Conservation (phyloP, 2,888 invertebrate species). For the Junonia oenone region DNA sequence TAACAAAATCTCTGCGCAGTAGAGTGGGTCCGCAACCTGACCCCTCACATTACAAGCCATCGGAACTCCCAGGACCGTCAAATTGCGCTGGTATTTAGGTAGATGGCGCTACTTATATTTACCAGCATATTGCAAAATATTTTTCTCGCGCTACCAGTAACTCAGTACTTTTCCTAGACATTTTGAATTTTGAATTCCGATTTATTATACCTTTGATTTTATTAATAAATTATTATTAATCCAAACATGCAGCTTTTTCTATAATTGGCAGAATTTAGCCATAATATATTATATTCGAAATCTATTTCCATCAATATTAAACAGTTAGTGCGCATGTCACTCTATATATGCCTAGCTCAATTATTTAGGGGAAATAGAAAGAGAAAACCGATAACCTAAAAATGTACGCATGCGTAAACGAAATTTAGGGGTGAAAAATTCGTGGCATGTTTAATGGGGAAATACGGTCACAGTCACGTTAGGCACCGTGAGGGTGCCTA, state of each 20-base stretch:
- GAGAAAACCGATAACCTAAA: slow-evolving; percentile 58
- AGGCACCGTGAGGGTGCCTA: slow-evolving; percentile 21
- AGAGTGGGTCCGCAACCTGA: slow-evolving; percentile 49
- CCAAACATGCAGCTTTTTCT: neutral
- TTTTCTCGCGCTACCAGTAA: neutral
- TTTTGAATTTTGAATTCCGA: neutral
- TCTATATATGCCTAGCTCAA: slow-evolving; percentile 39
- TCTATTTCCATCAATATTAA: slow-evolving; percentile 58
- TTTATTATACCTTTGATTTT: neutral
- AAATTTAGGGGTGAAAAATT: slow-evolving; percentile 31
- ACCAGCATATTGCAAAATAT: neutral
- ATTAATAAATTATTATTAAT: neutral
- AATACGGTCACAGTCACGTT: slow-evolving; percentile 25
- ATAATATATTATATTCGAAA: neutral
- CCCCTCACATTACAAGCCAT: slow-evolving; percentile 42
- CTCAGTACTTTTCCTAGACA: neutral
- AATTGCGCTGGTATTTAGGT: slow-evolving; percentile 34
- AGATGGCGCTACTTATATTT: slow-evolving; percentile 25
- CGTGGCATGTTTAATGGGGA: slow-evolving; percentile 24
- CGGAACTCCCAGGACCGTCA: slow-evolving; percentile 33
- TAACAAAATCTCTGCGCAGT: slow-evolving; percentile 38
- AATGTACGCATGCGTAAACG: slow-evolving; percentile 59
- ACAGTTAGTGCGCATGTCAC: slow-evolving; percentile 65
- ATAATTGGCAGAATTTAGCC: neutral
- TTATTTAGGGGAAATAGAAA: slow-evolving; percentile 32